Evolutionary conservation across 1,140 invertebrate species (phyloP).

Genomic region (Melipona quadrifasciata): DNA sequence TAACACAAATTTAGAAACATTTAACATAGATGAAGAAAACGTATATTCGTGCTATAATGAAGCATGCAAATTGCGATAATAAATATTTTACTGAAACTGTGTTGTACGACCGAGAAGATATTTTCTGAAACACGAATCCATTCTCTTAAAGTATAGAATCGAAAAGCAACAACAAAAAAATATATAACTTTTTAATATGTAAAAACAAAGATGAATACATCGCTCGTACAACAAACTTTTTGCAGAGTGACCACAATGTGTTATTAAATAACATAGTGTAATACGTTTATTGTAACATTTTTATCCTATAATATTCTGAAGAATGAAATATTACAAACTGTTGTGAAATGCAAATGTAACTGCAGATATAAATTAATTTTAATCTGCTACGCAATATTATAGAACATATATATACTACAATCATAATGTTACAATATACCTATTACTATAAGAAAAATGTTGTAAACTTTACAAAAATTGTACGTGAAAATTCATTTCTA

Average conservation of each 20-base stretch:
- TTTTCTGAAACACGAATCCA: slow-evolving; percentile 21
- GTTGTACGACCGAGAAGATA: slow-evolving; percentile 57
- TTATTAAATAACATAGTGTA: neutral
- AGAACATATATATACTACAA: neutral
- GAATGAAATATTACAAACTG: neutral
- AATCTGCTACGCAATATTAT: neutral
- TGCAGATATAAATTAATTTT: neutral
- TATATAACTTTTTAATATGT: slow-evolving; percentile 19
- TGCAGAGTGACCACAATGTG: slow-evolving; percentile 9
- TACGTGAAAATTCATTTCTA: slow-evolving; percentile 7
- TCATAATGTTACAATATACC: neutral
- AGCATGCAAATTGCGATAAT: slow-evolving; percentile 60
- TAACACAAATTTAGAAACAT: slow-evolving; percentile 35
- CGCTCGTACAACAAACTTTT: slow-evolving; percentile 34
- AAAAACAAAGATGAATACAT: neutral
- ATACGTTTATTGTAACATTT: neutral
- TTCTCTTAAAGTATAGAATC: slow-evolving; percentile 22
- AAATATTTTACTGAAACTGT: slow-evolving; percentile 53
- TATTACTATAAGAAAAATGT: neutral
- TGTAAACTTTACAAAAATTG: slow-evolving; percentile 3
- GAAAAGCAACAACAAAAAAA: neutral
- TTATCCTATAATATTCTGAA: neutral
- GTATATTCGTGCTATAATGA: slow-evolving; percentile 61
- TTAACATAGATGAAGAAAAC: slow-evolving; percentile 24
- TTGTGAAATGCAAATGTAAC: neutral